Conservation (phyloP, 2,797 vertebrate species). For the Orestias chungarensis region DNA sequence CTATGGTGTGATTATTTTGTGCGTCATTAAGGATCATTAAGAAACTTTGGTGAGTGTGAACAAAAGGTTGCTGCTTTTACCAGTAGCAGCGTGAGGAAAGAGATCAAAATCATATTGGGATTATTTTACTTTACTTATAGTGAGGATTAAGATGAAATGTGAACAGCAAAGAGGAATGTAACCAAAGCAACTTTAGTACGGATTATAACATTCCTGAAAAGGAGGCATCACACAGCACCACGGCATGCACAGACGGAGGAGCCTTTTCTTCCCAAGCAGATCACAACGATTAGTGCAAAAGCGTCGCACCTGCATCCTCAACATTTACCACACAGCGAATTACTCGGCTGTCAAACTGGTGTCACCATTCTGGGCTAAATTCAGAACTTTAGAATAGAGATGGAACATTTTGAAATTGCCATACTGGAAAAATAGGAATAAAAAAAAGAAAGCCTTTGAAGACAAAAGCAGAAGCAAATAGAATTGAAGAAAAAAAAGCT, state of each 20-base stretch:
- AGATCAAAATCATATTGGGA: slow-evolving; percentile 1
- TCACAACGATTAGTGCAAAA: slow-evolving; percentile 15
- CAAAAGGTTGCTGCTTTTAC: slow-evolving; percentile 11
- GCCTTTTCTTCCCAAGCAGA: slow-evolving; percentile 22
- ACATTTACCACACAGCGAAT: slow-evolving; percentile 28
- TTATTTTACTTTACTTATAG: slow-evolving; percentile 42
- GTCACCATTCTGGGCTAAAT: slow-evolving; percentile 11
- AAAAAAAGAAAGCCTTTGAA: background rate
- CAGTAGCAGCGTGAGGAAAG: slow-evolving; percentile 4
- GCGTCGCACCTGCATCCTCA: slow-evolving; percentile 34
- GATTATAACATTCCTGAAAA: slow-evolving; percentile 40
- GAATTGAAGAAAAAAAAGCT: background rate
- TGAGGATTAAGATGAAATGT: slow-evolving; percentile 40
- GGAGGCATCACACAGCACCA: slow-evolving; percentile 10
- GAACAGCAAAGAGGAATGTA: slow-evolving; percentile 8
- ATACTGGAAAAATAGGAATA: slow-evolving; percentile 13
- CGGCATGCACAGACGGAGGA: slow-evolving; percentile 53
- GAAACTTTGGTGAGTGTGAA: background rate
- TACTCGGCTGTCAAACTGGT: slow-evolving; percentile 37
- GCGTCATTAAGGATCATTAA: slow-evolving; percentile 19
- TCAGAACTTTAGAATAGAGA: slow-evolving; percentile 23
- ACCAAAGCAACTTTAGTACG: slow-evolving; percentile 25
- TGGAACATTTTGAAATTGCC: slow-evolving; percentile 33
- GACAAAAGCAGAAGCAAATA: slow-evolving; percentile 1
- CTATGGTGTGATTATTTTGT: slow-evolving; percentile 10